phyloP scores from a whole-genome alignment of 1,140 invertebrate species.

The Drosophila lacertosa region DNA sequence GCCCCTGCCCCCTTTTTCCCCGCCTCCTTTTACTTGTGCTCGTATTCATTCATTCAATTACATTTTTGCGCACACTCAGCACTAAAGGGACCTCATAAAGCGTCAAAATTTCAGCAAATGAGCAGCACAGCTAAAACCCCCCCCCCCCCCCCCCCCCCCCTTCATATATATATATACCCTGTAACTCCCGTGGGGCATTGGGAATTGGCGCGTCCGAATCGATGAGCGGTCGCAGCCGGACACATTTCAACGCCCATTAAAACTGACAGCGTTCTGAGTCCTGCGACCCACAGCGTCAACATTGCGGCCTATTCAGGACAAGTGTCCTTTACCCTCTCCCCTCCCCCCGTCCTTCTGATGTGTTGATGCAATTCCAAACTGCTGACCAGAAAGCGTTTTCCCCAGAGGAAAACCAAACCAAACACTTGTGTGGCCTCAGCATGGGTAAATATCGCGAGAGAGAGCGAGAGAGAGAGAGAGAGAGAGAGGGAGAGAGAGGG shows the following conservation, averaged over 20 bases:
- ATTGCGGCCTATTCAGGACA: slow-evolving; percentile 57
- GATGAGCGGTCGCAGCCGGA: slow-evolving; percentile 46
- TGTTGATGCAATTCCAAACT: too few relatives aligned
- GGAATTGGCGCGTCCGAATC: slow-evolving; percentile 60
- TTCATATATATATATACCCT: slow-evolving; percentile 2
- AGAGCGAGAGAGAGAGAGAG: too few relatives aligned
- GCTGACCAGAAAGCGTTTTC: too few relatives aligned
- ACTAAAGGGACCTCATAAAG: slow-evolving; percentile 82
- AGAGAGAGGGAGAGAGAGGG: too few relatives aligned
- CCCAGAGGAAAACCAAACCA: too few relatives aligned
- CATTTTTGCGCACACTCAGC: slow-evolving; percentile 81
- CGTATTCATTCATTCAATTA: slow-evolving; percentile 72
- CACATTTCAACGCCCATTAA: slow-evolving; percentile 70
- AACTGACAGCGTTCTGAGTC: slow-evolving; percentile 64
- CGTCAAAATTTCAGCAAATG: slow-evolving; percentile 79
- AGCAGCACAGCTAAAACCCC: slow-evolving; percentile 56
- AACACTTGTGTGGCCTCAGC: too few relatives aligned
- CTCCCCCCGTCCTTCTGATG: too few relatives aligned
- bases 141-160: slow-evolving; percentile 2
- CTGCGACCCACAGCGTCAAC: slow-evolving; percentile 57
- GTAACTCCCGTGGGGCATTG: slow-evolving; percentile 66
- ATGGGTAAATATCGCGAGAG: too few relatives aligned
- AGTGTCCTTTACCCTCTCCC: slow-evolving; percentile 37
- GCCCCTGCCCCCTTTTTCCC: neutral
- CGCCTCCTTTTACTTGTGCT: slow-evolving; percentile 13